Evolutionary conservation across 1,140 invertebrate genomes (phyloP).

Genomic region (Ostrea edulis): DNA sequence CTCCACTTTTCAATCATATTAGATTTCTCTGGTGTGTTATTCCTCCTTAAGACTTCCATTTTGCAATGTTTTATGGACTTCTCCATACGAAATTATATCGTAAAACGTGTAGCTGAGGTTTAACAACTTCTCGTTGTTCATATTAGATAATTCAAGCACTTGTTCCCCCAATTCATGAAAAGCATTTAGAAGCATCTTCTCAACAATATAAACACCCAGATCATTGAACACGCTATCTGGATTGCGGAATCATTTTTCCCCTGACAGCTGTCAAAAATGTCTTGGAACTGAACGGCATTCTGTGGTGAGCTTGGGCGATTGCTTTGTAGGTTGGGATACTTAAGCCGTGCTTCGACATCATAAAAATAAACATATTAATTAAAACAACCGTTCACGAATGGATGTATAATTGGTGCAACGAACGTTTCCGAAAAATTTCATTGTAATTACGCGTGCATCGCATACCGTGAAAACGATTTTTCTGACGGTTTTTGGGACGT

Average conservation of each 20-base stretch:
- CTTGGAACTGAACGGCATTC: background rate
- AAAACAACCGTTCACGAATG: background rate
- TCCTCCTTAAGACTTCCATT: too few relatives aligned
- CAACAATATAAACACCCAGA: background rate
- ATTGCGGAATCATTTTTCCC: background rate
- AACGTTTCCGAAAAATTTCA: background rate
- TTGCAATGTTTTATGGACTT: too few relatives aligned
- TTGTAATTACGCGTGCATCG: background rate
- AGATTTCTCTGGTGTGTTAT: too few relatives aligned
- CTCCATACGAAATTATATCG: too few relatives aligned
- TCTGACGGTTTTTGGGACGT: constrained; percentile 11
- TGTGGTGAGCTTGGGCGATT: background rate
- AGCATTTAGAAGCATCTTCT: background rate
- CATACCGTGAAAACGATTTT: constrained; percentile 3
- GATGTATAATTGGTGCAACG: background rate
- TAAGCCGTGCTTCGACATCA: background rate
- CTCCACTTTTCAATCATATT: too few relatives aligned
- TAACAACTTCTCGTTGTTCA: background rate
- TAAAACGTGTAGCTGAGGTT: too few relatives aligned
- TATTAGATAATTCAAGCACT: background rate
- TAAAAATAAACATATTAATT: constrained; percentile 39
- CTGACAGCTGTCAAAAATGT: constrained; percentile 35
- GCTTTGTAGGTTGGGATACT: background rate
- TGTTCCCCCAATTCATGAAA: background rate
- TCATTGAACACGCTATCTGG: background rate